Base-by-base conservation (phyloP, 1,140 invertebrate genomes). In the Euwallacea fornicatus region DNA sequence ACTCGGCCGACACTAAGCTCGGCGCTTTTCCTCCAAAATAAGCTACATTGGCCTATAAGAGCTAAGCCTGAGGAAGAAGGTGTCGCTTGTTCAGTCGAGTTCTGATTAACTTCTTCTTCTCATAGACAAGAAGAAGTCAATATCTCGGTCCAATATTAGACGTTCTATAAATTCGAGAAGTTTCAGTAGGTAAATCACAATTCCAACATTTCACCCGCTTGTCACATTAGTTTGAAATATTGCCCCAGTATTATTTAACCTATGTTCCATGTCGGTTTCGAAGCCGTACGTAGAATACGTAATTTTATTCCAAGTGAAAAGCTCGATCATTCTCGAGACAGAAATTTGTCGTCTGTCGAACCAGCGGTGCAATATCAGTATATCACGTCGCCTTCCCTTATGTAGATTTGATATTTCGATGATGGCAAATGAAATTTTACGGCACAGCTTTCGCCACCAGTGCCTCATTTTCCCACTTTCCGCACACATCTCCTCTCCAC, bases 341-440 rank as follows among this genome's bases (percentile, higher is more conserved):
- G 58, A 60, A 60, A 60, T 60, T 60, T 60, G 58, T 62, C 43
- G 60, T 13, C 11, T 62, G 60, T 62, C 42, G 60, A 61, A 61
- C 59, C 16, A 42, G 59, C 7, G 7, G 11, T 10, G 44, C 47
- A 21, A 33, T 65, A 65, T 65, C 62, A 50, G 16, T 50, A 53
- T 63, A 41, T 63, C 46, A 53, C 21, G 46, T 53, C 46, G n/a
- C 13, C 50, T 65, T 65, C 46, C 62, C 21, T 53, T 65, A 65
- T 65, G 62, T 65, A 65, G 42, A 66, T 66, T 66, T 58, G 55
- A 66, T 66, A 66, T 58, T 42, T 66, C 11, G 65, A 58, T 15
- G 54, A 55, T 58, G 9, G 60, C 50, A 64, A 70, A 63, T 70
- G 54, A 64, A 63, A 58, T 63, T 70, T 70, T 63, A 70, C 50